Evolutionary conservation across 2,113 vertebrate species (phyloP), one percentile per base, ranked within the genome.

Genomic region (Cygnus atratus): DNA sequence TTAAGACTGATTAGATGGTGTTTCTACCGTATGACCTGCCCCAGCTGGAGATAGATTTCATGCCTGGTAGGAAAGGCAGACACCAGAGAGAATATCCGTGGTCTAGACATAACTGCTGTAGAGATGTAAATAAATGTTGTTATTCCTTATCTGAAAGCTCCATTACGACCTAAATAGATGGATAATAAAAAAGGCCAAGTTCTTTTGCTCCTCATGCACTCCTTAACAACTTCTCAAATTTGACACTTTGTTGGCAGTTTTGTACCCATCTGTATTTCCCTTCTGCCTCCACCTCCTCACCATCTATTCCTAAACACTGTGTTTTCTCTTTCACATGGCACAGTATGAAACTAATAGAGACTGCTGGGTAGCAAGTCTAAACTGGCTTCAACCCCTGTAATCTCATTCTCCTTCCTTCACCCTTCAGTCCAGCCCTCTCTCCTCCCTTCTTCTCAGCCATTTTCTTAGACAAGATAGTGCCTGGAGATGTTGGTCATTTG

Each of bases 261-360:
- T 79, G 44, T 70, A 63, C 37, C 44, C 71, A 70, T 81, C 87
- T 92, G 63, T 65, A 95, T 89, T 92, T 85, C 59, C 57, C 71
- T 91, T 96, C 75, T 90, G 74, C 63, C 87, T 94, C 82, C 54
- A 63, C 54, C 78, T 95, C 87, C 59, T 90, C 79, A 83, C 66
- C 21, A 33, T 77, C 65, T 88, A 86, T 82, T 94, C 37, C 63
- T 71, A 79, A 95, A 83, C 55, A 28, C 44, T 25, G 48, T 63
- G 33, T 55, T 79, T 61, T 94, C 68, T 88, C 28, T 88, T 96
- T 83, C 78, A 88, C 4, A 4, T 0, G 4, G 87, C 59, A 74
- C 50, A 52, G 86, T 29, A 11, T 59, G 50, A 76, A 87, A 35
- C 37, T 88, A 71, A 70, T 35, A 44, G 33, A 85, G 29, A 62